Evolutionary conservation across 2,113 vertebrate species (phyloP).

Genomic region (Bufo gargarizans): DNA sequence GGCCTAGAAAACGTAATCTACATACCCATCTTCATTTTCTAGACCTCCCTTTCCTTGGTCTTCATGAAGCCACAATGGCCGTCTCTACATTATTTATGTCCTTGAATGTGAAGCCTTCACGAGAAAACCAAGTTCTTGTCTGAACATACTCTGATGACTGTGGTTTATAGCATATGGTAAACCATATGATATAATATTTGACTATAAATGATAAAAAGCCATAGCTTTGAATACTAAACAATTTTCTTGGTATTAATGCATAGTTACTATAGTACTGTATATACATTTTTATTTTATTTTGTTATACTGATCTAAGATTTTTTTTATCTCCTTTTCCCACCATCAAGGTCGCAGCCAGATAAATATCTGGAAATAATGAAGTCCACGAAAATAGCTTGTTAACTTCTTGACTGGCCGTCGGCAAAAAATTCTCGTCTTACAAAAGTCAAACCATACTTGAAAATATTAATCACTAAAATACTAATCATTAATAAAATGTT

Average conservation of each 20-base stretch:
- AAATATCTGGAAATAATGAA: constrained; percentile 20
- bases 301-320: not conserved
- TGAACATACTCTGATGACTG: no score
- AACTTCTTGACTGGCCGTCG: constrained; percentile 42
- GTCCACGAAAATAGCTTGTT: constrained; percentile 21
- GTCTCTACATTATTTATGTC: no score
- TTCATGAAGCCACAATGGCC: no score
- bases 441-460: constrained; percentile 25
- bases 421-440: constrained; percentile 15
- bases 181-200: not conserved
- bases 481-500: constrained; percentile 57
- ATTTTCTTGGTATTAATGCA: not conserved
- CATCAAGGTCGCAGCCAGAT: not conserved
- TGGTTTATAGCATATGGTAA: not conserved
- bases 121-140: no score
- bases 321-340: not conserved
- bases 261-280: not conserved
- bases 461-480: constrained; percentile 52
- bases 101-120: no score
- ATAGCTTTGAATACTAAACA: not conserved
- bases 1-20: no score
- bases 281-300: not conserved
- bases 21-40: no score
- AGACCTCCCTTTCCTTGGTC: no score
- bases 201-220: not conserved